phyloP scores from a whole-genome alignment of 2,888 invertebrate genomes.

The Acronicta alni region DNA sequence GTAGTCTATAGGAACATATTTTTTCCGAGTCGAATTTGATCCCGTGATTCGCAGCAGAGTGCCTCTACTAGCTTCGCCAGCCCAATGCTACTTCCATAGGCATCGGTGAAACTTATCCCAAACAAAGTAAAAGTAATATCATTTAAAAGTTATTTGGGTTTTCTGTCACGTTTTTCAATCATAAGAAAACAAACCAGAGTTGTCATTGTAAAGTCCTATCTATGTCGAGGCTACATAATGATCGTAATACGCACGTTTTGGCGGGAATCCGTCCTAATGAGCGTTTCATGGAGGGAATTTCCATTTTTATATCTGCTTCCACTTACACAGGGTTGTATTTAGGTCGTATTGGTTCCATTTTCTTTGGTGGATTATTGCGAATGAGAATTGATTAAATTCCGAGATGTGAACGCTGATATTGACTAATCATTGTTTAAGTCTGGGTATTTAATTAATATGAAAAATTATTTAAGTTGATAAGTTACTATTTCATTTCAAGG shows the following conservation, averaged over 20 bases:
- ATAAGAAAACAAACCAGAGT: constrained; percentile 6
- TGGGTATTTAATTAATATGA: too few relatives aligned
- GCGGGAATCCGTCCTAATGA: constrained; percentile 14
- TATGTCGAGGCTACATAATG: constrained; percentile 3
- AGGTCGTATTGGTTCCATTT: not conserved
- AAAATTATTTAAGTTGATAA: too few relatives aligned
- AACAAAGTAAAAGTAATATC: not conserved
- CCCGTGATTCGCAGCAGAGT: too few relatives aligned
- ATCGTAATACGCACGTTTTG: not conserved
- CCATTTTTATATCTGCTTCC: constrained; percentile 25
- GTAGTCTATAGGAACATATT: too few relatives aligned
- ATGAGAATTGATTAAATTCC: too few relatives aligned
- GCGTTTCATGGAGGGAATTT: constrained; percentile 21
- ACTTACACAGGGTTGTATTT: constrained; percentile 13
- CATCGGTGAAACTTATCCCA: not conserved
- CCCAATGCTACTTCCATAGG: not conserved
- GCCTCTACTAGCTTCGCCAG: too few relatives aligned
- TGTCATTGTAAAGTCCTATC: constrained; percentile 2
- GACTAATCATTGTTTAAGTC: too few relatives aligned
- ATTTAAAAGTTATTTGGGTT: not conserved
- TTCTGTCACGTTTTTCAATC: constrained; percentile 21
- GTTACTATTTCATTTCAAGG: too few relatives aligned
- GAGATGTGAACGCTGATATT: too few relatives aligned
- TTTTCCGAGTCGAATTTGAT: too few relatives aligned
- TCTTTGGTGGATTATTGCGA: not conserved